phyloP scores from a whole-genome alignment of 1,140 invertebrate genomes.

The Bombus superbus region DNA sequence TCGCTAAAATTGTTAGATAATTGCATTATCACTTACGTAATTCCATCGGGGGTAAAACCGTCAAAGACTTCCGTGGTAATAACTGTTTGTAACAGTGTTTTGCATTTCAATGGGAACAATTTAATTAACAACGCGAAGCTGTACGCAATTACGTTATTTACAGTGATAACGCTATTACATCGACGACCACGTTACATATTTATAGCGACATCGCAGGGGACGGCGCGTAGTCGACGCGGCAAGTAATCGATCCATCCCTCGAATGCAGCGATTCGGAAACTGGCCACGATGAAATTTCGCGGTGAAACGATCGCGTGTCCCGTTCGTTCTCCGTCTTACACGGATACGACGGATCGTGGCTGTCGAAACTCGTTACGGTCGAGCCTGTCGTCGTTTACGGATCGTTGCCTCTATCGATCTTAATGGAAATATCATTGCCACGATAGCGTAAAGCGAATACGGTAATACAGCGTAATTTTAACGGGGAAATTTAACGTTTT shows the following conservation, averaged over 20 bases:
- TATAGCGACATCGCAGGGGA: slow-evolving; percentile 29
- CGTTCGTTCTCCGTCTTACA: neutral
- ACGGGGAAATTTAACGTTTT: neutral
- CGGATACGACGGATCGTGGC: neutral
- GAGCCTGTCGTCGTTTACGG: neutral
- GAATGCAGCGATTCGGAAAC: slow-evolving; percentile 17
- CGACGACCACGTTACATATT: slow-evolving; percentile 36
- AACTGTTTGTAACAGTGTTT: slow-evolving; percentile 40
- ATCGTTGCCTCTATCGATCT: neutral
- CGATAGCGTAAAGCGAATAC: neutral
- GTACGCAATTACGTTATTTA: slow-evolving; percentile 46
- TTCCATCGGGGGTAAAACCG: slow-evolving; percentile 35
- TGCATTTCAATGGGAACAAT: slow-evolving; percentile 46
- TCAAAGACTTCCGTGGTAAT: slow-evolving; percentile 49
- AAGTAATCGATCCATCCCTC: slow-evolving; percentile 24
- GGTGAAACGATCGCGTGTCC: neutral
- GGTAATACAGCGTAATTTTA: neutral
- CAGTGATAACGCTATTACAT: slow-evolving; percentile 47
- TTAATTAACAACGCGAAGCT: slow-evolving; percentile 42
- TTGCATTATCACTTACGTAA: slow-evolving; percentile 48
- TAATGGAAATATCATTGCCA: neutral
- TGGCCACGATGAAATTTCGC: slow-evolving; percentile 7
- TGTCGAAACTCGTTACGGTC: neutral
- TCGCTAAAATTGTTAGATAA: slow-evolving; percentile 47
- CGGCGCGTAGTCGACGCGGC: neutral